Evolutionary conservation across 2,888 invertebrate species (phyloP).

Genomic region (Plagodis dolabraria): DNA sequence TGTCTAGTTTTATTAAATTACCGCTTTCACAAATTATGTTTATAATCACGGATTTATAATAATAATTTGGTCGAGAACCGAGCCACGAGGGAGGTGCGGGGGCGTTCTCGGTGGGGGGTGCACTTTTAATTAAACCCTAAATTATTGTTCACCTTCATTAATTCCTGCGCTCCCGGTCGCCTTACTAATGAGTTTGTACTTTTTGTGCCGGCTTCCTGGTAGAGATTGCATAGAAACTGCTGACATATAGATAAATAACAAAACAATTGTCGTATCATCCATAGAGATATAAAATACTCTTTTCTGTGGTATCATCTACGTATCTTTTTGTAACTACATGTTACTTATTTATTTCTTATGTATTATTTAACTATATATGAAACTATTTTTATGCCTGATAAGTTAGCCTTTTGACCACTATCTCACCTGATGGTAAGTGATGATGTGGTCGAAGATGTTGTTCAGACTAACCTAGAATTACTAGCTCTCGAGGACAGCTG

Average conservation of each 20-base stretch:
- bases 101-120: conserved; percentile 73
- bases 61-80: conserved; percentile 43
- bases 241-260: conserved; percentile 29
- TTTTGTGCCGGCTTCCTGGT: conserved; percentile 67
- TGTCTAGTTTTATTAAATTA: conserved; percentile 33
- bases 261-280: conserved; percentile 26
- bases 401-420: no score
- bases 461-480: no score
- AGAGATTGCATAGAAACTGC: neutral
- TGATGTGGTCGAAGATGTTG: no score
- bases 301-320: no score
- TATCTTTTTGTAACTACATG: no score
- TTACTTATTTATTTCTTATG: no score
- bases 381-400: no score
- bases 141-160: conserved; percentile 85
- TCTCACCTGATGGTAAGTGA: no score
- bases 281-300: no score
- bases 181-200: conserved; percentile 81
- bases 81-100: conserved; percentile 47
- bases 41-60: no score
- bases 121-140: conserved; percentile 85
- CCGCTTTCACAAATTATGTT: conserved; percentile 29
- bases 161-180: conserved; percentile 79
- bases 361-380: no score
- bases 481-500: no score